Evolutionary conservation across 2,888 invertebrate genomes (phyloP), one percentile per base, ranked within the genome.

Genomic region (Ditylenchus weischeri): DNA sequence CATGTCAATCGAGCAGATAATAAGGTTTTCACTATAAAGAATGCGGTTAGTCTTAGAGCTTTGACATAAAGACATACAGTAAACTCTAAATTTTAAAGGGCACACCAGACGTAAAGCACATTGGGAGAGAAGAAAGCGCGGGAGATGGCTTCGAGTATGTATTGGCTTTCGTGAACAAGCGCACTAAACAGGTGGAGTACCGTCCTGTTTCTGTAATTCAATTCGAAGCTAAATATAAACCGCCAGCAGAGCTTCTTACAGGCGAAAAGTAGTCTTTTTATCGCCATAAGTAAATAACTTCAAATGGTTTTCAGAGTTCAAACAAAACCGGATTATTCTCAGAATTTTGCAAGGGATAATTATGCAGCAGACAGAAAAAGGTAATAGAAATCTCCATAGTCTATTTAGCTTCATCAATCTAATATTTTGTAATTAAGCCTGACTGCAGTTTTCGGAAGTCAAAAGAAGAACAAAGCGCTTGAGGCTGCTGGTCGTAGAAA

Each of bases 151-250:
- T 59, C 15, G 59, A 59, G 38, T 59, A 35, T 38, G 15, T 36
- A 15, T 35, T 23, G 23, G 59, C 59, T 59, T 11, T 59, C 1
- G 59, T 59, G 10, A 59, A 59, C 59, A 59, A 59, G 19, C 19
- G 23, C 23, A 59, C 59, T 2, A 43, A 35, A 35, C 23, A 35
- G 29, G 59, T 35, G 10, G 59, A 59, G 29, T 59, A 21, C 6
- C 36, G 38, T 35, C 59, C 59, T 19, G 59, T 59, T 2, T 59
- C 59, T 15, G 43, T 36, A 15, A 43, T 59, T n/a, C 23, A 23
- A 59, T 59, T 59, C 23, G 36, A 59, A 43, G 59, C 59, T 13
- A 36, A 13, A 8, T 36, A 59, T 35, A 59, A 59, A 23, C 59
- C 59, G 8, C 19, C 59, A 19, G 29, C 23, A 18, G 54, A 54